Conservation (phyloP, 2,888 invertebrate genomes). For the Sarcophaga subvicina region DNA sequence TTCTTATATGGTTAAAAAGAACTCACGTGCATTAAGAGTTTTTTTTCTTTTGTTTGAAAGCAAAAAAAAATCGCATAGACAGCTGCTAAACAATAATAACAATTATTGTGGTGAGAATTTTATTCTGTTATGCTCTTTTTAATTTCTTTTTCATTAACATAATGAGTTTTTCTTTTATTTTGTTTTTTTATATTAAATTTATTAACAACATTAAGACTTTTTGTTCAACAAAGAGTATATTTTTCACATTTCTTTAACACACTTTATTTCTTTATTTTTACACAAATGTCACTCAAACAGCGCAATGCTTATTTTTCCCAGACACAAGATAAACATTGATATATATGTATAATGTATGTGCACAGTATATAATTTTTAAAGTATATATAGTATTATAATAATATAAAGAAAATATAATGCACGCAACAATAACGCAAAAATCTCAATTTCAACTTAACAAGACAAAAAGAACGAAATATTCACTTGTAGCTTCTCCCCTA, state of each 20-base stretch:
- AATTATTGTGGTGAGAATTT: background rate
- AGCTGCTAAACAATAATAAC: background rate
- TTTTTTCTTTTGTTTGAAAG: background rate
- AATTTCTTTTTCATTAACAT: background rate
- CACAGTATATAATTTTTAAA: background rate
- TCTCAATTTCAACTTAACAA: background rate
- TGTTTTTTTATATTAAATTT: background rate
- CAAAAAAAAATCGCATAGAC: background rate
- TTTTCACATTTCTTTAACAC: background rate
- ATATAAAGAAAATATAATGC: background rate
- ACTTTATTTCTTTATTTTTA: background rate
- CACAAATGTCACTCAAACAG: background rate
- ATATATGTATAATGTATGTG: background rate
- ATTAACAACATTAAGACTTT: background rate
- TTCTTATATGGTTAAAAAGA: conserved; percentile 8
- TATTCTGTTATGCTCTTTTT: background rate
- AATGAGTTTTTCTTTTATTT: background rate
- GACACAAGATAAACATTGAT: conserved; percentile 31
- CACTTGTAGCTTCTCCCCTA: conserved; percentile 3
- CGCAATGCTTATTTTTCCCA: background rate
- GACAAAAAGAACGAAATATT: background rate
- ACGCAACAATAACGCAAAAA: background rate
- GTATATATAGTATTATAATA: background rate
- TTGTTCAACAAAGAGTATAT: background rate
- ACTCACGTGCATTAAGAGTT: conserved; percentile 36